Percentiles rank a stretch among this genome's conserved stretches.
Evolutionary conservation across 2,888 invertebrate species (phyloP).

Genomic region (Petrolisthes cinctipes): DNA sequence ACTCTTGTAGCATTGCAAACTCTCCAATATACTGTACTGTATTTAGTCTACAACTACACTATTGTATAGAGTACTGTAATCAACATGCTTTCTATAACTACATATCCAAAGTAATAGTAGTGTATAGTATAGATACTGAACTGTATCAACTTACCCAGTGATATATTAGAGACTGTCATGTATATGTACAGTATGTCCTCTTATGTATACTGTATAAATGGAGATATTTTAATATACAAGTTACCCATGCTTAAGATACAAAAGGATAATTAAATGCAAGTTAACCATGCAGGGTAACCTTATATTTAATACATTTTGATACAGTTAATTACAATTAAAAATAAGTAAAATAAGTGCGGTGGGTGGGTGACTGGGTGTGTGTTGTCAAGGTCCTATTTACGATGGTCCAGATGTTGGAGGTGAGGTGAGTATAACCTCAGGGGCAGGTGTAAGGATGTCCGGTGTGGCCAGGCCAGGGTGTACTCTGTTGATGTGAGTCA

Average conservation of each 20-base stretch:
- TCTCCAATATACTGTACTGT: not conserved
- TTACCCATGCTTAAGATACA: not conserved
- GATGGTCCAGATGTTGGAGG: constrained; percentile 21
- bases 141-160: not conserved
- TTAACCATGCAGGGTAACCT: constrained; percentile 9
- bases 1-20: too few relatives aligned
- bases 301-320: not conserved
- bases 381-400: not conserved
- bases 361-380: not conserved
- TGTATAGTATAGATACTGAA: not conserved
- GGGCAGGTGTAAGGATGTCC: constrained; percentile 11
- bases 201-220: not conserved
- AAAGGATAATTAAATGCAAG: not conserved
- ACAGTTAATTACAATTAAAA: constrained; percentile 6
- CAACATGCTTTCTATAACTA: not conserved
- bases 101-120: too few relatives aligned
- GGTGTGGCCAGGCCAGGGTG: constrained; percentile 39
- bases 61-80: not conserved
- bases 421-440: not conserved
- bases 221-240: not conserved
- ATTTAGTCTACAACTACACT: not conserved
- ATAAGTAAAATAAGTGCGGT: not conserved
- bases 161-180: not conserved
- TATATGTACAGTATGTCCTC: not conserved
- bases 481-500: constrained; percentile 52